Evolutionary conservation across 2,888 invertebrate species (phyloP), one percentile per base, ranked within the genome.

Genomic region (Portevinia maculata): DNA sequence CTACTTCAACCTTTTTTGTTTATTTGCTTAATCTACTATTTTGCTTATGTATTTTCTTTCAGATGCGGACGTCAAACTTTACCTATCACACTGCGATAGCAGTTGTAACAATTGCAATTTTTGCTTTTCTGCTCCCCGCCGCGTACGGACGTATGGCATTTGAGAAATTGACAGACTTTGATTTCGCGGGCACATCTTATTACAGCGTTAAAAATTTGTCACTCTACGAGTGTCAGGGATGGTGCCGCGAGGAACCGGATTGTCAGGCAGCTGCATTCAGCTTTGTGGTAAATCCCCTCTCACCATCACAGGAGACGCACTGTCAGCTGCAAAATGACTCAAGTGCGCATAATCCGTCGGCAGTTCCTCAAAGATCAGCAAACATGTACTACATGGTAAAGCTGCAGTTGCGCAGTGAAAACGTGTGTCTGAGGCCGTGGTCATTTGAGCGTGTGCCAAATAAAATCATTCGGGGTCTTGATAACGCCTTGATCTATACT

Each of bases 341-440:
- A 0, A 94, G 96, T 85, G 97, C 97, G 59, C 95, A 95, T 88
- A 97, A 97, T 90, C 97, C 97, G 0, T 94, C 95, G 86, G 96
- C 96, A 8, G 93, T 94, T 62, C 96, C 97, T 1, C 94, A 94
- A 90, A 92, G 96, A 74, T 95, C 97, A 19, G 96, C 96, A 87
- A 97, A 97, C 90, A 96, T 97, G 92, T 98, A 98, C 91, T 98
- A 98, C 92, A 97, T 98, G 97, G 96, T 97, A 88, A 98, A 98
- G 91, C 92, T 98, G 87, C 91, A 91, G 85, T 93, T 98, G 87
- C 92, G 97, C 90, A 96, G 97, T 85, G 98, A 98, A 89, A 97
- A 97, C 89, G 96, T 98, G 4, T 98, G 98, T 89, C 92, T 96
- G 86, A 93, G 98, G 83, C 97, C 97, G 34, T 98, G 98, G 98